Base-by-base conservation (phyloP, 2,113 vertebrate genomes). In the Hypomesus transpacificus region DNA sequence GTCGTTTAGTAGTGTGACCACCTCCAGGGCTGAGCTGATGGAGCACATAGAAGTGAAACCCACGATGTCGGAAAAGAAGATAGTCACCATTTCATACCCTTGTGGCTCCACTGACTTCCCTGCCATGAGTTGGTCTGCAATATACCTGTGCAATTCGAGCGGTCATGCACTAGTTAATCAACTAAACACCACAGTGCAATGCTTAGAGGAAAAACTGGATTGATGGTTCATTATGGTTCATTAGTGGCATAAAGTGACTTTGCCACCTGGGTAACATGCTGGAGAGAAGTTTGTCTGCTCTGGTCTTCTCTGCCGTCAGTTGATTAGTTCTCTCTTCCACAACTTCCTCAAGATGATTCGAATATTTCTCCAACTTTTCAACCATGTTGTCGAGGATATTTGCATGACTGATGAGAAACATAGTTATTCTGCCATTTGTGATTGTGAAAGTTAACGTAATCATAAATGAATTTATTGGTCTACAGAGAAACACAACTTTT, bases 51-150 rank as follows among this genome's bases (percentile, higher is more conserved):
- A 89, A 54, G 94, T 95, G 82, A 95, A 95, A 20, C 93, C 94
- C 73, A 94, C 94, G 1, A 94, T 94, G 85, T 96, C 93, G 0
- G 93, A 96, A 91, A 96, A 96, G 76, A 95, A 95, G 82, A 96
- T 81, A 22, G 92, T 93, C 64, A 94, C 92, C 1, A 91, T 82
- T 1, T 94, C 91, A 61, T 93, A 96, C 74, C 89, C 90, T 66
- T 90, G 92, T 0, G 92, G 93, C 75, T 94, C 93, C 85, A 95
- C 88, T 0, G 91, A 86, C 26, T 82, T 93, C 13, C 93, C 95
- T 2, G 88, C 69, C 80, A 93, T 89, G 62, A 94, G 90, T 65
- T 85, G 79, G 22, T 94, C 92, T 1, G 90, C 91, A 26, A 90
- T 92, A 80, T 94, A 93, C 53, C 93, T 95, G 66, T 24, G 72